Base-by-base conservation (phyloP, 2,888 invertebrate genomes). In the Euphydryas editha region DNA sequence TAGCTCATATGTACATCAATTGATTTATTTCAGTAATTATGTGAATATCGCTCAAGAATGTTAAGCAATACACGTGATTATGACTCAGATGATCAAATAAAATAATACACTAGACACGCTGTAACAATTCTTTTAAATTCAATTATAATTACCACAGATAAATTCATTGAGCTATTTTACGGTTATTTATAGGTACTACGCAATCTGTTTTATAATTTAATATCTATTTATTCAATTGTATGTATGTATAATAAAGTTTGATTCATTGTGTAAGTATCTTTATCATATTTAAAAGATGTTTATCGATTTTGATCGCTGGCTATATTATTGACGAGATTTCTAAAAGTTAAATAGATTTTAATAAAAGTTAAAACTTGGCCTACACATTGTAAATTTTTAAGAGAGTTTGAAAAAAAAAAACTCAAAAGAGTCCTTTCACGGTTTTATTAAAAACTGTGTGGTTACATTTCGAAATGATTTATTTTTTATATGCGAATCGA, bases 21-120 rank as follows among this genome's bases (percentile, higher is more conserved):
- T 76, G 81, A 83, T 83, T 72, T 72, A 74, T 79, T 60, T 56
- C 30, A 56, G 56, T 64, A 64, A 59, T 60, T 60, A 65, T 60
- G 56, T 65, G 65, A 65, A 51, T 51, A 51, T 51, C 51, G 78
- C 74, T 82, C 81, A 84, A 87, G 90, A 90, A 90, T 90, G 86
- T 90, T 89, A 88, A 90, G 89, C 88, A 86, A 85, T 71, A 84
- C 72, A 84, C 86, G 87, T 69, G 76, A 74, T 75, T 73, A 76
- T 84, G 86, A 85, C 84, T 86, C 87, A 86, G 75, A 72, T 76
- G 82, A 85, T 86, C 85, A 82, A 82, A 83, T 81, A 13, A 51
- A 21, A 21, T 51, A 51, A 51, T 49, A 20, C 24, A 24, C n/a
- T 21, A 47, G 20, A 51, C n/a, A 30, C 10, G 17, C 17, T 17